Evolutionary conservation across 2,888 invertebrate species (phyloP).

Genomic region (Lobophora halterata): DNA sequence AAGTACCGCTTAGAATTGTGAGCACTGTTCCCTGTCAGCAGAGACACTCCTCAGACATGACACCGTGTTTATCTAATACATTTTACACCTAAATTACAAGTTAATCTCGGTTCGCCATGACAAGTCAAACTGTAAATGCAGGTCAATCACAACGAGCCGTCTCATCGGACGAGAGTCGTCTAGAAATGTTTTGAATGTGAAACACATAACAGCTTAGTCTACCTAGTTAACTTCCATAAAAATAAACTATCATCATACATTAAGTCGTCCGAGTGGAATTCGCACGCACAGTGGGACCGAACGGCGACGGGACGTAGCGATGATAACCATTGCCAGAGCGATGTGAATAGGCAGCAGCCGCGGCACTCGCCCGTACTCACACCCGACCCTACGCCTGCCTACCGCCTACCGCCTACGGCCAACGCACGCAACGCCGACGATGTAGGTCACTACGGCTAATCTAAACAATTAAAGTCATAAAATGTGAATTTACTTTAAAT

Average conservation of each 20-base stretch:
- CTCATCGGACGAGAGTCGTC: slow-evolving; percentile 53
- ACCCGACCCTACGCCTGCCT: no score
- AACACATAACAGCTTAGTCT: slow-evolving; percentile 79
- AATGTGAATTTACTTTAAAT: slow-evolving; percentile 78
- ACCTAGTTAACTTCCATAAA: slow-evolving; percentile 77
- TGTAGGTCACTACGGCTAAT: slow-evolving; percentile 53
- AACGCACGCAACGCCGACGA: no score
- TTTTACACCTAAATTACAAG: slow-evolving; percentile 74
- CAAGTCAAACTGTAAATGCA: slow-evolving; percentile 74
- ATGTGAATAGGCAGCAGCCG: slow-evolving; percentile 60
- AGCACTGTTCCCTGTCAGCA: slow-evolving; percentile 61
- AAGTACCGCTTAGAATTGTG: slow-evolving; percentile 69
- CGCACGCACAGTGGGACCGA: slow-evolving; percentile 48
- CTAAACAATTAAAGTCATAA: slow-evolving; percentile 69
- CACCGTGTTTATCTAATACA: slow-evolving; percentile 73
- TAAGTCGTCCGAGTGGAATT: slow-evolving; percentile 67
- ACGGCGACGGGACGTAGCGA: slow-evolving; percentile 11
- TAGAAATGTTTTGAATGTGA: slow-evolving; percentile 62
- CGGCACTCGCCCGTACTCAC: slow-evolving; percentile 16
- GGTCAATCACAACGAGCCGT: slow-evolving; percentile 64
- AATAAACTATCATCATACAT: slow-evolving; percentile 77
- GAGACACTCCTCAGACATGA: slow-evolving; percentile 69
- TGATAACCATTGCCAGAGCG: slow-evolving; percentile 46
- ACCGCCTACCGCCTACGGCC: no score
- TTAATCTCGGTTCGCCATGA: slow-evolving; percentile 73